A percentile compares a stretch with the other conserved stretches of the same genome.
phyloP scores from a whole-genome alignment of 1,140 invertebrate species.

The Gonatopus flavifemur region DNA sequence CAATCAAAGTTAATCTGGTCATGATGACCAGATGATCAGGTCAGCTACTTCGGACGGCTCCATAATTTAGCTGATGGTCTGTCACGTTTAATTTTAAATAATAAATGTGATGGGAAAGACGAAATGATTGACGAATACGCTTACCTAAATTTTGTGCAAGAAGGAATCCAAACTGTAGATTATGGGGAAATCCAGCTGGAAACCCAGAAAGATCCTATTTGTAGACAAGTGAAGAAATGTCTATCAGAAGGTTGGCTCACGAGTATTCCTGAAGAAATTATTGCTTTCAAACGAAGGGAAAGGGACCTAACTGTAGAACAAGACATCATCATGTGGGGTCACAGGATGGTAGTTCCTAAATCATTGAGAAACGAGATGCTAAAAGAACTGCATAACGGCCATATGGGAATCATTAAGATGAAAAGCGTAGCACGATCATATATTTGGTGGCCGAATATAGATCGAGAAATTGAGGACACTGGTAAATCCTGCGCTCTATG shows the following conservation, averaged over 20 bases:
- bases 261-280: slow-evolving; percentile 10
- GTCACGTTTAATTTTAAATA: slow-evolving; percentile 23
- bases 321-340: too few relatives aligned
- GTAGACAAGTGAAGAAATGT: neutral
- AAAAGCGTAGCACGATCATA: slow-evolving; percentile 35
- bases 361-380: neutral
- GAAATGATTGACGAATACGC: neutral
- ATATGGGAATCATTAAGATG: slow-evolving; percentile 36
- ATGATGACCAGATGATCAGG: too few relatives aligned
- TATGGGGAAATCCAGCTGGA: neutral
- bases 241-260: slow-evolving; percentile 13
- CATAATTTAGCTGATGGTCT: slow-evolving; percentile 40
- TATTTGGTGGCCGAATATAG: slow-evolving; percentile 42
- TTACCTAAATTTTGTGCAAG: neutral
- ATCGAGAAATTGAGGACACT: slow-evolving; percentile 35
- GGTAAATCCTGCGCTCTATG: neutral
- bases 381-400: slow-evolving; percentile 5
- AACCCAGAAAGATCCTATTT: neutral
- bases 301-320: slow-evolving; percentile 14
- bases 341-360: slow-evolving; percentile 32
- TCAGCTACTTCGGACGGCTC: slow-evolving; percentile 48
- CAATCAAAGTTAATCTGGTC: too few relatives aligned
- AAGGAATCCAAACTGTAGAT: neutral
- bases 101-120: neutral
- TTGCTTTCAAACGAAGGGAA: slow-evolving; percentile 1